Conservation (phyloP, 2,888 invertebrate species). For the Apamea anceps region DNA sequence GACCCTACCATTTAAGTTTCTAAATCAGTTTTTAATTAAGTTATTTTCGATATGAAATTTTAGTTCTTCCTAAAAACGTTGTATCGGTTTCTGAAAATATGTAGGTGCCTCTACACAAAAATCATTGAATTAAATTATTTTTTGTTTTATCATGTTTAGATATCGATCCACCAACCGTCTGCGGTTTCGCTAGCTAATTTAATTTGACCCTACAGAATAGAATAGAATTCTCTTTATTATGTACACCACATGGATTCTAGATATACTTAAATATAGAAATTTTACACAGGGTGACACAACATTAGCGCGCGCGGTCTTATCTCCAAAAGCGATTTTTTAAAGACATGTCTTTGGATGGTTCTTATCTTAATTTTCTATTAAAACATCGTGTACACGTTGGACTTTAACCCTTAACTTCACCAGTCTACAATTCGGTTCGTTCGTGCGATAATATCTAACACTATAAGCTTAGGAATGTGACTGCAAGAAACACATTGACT, state of each 20-base stretch:
- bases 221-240: no score
- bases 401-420: conserved; percentile 22
- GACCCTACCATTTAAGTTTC: conserved; percentile 4
- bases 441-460: conserved; percentile 47
- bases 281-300: no score
- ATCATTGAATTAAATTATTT: no score
- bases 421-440: conserved; percentile 12
- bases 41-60: conserved; percentile 7
- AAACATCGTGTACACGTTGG: not conserved
- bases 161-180: no score
- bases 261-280: no score
- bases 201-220: no score
- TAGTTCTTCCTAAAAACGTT: not conserved
- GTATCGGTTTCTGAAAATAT: not conserved
- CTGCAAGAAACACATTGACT: conserved; percentile 27
- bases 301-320: no score
- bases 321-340: not conserved
- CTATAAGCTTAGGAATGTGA: conserved; percentile 47
- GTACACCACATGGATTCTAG: no score
- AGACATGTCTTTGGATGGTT: not conserved
- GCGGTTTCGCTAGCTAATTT: no score
- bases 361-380: not conserved
- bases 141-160: no score
- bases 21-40: conserved; percentile 7
- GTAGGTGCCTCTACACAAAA: not conserved